Base-by-base conservation (phyloP, 2,888 invertebrate species). In the Macroteleia sp. region DNA sequence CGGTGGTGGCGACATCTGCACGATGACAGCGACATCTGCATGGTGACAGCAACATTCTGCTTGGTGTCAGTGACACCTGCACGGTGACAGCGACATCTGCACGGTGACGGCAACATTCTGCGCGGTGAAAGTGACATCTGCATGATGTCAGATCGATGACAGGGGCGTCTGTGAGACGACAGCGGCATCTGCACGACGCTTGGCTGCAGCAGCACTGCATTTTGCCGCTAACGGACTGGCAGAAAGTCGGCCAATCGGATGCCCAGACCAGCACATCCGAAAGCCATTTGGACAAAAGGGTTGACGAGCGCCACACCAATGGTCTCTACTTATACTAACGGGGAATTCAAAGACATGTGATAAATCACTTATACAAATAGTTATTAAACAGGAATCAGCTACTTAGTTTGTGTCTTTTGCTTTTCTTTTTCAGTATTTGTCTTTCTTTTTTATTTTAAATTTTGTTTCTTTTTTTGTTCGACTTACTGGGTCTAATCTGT, bases 291-390 rank as follows among this genome's bases (percentile, higher is more conserved):
- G 90, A 90, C 89, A 88, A 90, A 89, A 89, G 87, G 91, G 90
- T 91, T 88, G n/a, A n/a, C n/a, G 90, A 90, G 88, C 87, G 89
- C 88, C n/a, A n/a, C 74, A 87, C 88, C 90, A 89, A 90, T 88
- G 90, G 88, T 91, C 90, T 91, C 90, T 91, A 91, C 91, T 91
- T 91, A 91, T 89, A 90, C 89, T 90, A 91, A 90, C 90, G 90
- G 90, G 88, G 91, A 91, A 91, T 91, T 91, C 91, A 91, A 91
- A 91, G 86, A 91, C 82, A 90, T 83, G 85, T 88, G 89, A 89
- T 91, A 91, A 90, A 75, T 69, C 69, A 59, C 61, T 78, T 54
- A 39, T 41, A 75, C 48, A 66, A 56, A 9, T 42, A 42, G 9
- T 61, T 16, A 77, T 42, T 50, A 10, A 39, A 19, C 79, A 70